A percentile compares a stretch with the other conserved stretches of the same genome.
Conservation (phyloP, 2,113 vertebrate genomes). For the Cepphus grylle region DNA sequence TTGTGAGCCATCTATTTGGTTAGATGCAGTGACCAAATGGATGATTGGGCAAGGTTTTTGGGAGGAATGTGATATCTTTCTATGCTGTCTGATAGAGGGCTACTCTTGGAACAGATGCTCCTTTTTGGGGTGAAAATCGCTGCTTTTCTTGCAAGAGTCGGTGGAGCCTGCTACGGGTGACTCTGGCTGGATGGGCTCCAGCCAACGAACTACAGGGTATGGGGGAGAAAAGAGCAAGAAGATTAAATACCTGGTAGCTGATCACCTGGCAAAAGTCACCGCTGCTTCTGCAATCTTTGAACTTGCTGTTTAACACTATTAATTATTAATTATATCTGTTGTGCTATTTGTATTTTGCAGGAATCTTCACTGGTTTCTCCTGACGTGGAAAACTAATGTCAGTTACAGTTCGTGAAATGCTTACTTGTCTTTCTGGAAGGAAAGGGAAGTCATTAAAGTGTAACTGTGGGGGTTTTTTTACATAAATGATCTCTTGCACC, state of each 20-base stretch:
- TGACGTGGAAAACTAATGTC: not conserved
- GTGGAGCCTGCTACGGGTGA: not conserved
- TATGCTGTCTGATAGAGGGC: not conserved
- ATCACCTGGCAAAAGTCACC: not conserved
- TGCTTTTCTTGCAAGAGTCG: not conserved
- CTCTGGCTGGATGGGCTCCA: not conserved
- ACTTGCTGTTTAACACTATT: not conserved
- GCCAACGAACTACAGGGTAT: not conserved
- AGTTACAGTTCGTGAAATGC: not conserved
- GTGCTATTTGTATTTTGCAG: not conserved
- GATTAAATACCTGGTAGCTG: not conserved
- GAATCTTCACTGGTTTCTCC: not conserved
- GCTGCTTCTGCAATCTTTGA: not conserved
- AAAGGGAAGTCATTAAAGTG: not conserved
- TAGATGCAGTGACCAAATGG: not conserved
- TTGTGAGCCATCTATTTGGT: not conserved
- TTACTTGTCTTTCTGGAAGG: not conserved
- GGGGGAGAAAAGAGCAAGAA: not conserved
- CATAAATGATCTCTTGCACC: not conserved
- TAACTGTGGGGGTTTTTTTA: not conserved
- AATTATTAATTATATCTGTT: not conserved
- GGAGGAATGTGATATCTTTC: not conserved
- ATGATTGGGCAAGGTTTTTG: not conserved
- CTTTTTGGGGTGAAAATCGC: fast-evolving
- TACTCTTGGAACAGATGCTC: not conserved